Evolutionary conservation across 2,797 vertebrate species (phyloP).

Genomic region (Galago senegalensis): DNA sequence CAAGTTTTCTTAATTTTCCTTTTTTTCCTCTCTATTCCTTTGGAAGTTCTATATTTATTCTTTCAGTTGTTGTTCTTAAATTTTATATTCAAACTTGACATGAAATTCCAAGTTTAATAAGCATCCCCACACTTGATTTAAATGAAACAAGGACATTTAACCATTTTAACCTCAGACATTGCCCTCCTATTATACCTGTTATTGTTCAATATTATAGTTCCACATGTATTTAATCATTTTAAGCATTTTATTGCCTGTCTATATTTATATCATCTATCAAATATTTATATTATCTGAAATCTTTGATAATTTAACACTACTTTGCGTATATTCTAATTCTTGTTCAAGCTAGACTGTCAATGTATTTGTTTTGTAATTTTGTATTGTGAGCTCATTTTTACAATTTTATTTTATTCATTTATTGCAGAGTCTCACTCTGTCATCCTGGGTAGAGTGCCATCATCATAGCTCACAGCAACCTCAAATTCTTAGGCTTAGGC

Average conservation of each 20-base stretch:
- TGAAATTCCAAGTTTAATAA: not conserved
- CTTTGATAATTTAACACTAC: not conserved
- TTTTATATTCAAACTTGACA: not conserved
- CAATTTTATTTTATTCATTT: no score
- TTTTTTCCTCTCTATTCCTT: not conserved
- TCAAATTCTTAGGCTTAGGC: no score
- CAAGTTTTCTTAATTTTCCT: not conserved
- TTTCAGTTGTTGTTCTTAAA: not conserved
- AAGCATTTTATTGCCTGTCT: not conserved
- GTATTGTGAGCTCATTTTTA: not conserved
- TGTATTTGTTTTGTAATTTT: not conserved
- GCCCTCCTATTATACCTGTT: not conserved
- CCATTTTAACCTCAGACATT: not conserved
- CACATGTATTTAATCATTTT: not conserved
- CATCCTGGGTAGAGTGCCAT: no score
- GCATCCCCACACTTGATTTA: not conserved
- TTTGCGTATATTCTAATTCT: not conserved
- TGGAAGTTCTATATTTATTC: not conserved
- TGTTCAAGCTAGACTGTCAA: not conserved
- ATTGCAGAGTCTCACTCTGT: no score
- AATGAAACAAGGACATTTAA: not conserved
- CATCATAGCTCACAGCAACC: no score
- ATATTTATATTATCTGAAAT: not conserved
- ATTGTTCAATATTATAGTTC: not conserved
- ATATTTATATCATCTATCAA: not conserved